Base-by-base conservation (phyloP, 2,797 vertebrate species). In the Enteromius paludinosus region DNA sequence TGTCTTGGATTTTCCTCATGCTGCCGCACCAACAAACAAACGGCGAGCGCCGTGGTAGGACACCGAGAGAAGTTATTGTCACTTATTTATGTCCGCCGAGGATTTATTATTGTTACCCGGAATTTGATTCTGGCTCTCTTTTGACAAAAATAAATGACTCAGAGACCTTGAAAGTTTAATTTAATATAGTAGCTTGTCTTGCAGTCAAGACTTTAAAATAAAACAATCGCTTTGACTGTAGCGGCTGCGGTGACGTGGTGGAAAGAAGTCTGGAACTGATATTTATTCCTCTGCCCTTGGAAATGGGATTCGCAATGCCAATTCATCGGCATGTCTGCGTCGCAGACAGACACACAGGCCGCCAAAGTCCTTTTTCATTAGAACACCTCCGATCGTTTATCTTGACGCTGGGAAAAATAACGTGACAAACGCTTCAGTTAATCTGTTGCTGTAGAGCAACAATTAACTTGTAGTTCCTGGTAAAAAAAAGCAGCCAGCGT, bases 161-260 rank as follows among this genome's bases (percentile, higher is more conserved):
- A 75, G 90, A 92, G 94, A 93, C 93, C 94, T 94, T 94, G 94
- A 92, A 94, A 93, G 93, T 94, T 93, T 92, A 89, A 93, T 94
- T 92, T 94, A 90, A 94, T 92, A 92, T 92, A 90, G 86, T 89
- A 90, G 91, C 90, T 92, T 89, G 91, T 94, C 91, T 90, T 88
- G 87, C 88, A 90, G 92, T 92, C 86, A 78, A 87, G 90, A 94
- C 87, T 86, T 84, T 78, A 33, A 84, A 88, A 90, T 93, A 93
- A 95, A 95, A 95, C 94, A 94, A 95, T 95, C 85, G 92, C 91
- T 91, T 41, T 92, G 90, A 91, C 88, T 84, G 86, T 89, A 87
- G 87, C 90, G 87, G 86, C 88, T 79, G 86, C 84, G 54, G 84
- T 90, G 90, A 90, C 86, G 87, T 84, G 85, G 83, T 30, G 49